Conservation (phyloP, 37 sponge, comb jelly and placozoan species). For the Beroe ovata region DNA sequence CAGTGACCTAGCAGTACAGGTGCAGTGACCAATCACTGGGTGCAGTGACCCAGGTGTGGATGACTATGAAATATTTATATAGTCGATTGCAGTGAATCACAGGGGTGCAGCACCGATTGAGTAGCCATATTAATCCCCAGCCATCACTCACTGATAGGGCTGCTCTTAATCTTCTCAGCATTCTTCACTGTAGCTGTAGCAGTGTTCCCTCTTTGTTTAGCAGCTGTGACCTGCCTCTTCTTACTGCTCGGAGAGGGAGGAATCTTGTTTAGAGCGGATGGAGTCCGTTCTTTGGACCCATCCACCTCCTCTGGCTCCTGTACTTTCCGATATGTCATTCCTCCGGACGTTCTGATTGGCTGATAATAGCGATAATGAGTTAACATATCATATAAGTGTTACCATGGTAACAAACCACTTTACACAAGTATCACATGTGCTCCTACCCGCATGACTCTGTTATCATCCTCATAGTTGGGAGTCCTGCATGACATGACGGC, state of each 20-base stretch:
- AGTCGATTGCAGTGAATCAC: no score
- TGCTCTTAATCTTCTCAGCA: neutral
- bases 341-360: neutral
- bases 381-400: neutral
- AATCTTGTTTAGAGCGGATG: no score
- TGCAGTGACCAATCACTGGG: no score
- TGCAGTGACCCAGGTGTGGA: no score
- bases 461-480: neutral
- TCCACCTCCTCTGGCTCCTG: neutral
- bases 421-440: neutral
- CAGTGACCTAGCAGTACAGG: no score
- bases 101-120: no score
- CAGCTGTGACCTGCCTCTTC: neutral
- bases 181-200: no score
- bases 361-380: no score
- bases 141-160: neutral
- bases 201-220: neutral
- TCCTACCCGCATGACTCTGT: neutral
- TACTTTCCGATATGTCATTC: neutral
- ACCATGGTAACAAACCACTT: neutral
- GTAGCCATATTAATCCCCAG: no score
- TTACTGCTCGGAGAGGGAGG: neutral
- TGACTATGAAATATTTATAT: no score
- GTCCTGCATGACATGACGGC: conserved; percentile 48
- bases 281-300: no score